Base-by-base conservation (phyloP, 2,888 invertebrate genomes). In the Cepaea hortensis region DNA sequence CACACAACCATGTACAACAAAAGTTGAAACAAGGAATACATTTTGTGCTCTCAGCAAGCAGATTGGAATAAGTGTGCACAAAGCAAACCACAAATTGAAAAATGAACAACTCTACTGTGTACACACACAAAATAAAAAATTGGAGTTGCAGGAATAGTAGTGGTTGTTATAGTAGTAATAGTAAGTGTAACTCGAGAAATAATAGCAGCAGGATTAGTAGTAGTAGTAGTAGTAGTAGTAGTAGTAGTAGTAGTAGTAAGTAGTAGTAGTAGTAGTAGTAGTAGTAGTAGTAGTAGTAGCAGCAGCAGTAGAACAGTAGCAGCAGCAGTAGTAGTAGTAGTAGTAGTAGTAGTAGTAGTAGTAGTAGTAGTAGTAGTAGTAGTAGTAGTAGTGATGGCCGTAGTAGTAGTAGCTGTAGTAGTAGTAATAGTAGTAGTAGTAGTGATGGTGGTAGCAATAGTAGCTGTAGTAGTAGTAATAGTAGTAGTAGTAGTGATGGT, bases 171-270 rank as follows among this genome's bases (percentile, higher is more conserved):
- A 87, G 87, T 77, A 55, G 35, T 35, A 35, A 35, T 35, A 35
- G 35, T 35, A 35, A 35, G 0, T 76, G 87, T 76, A 77, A 79
- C 76, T 79, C 84, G 65, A 87, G 80, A 50, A 85, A 79, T 76
- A 70, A 72, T 84, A 87, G 84, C 79, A 79, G 84, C 35, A 11
- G 55, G 7, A 55, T 9, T 55, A 11, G 55, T 55, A 11, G 55
- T 55, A 55, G 55, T 55, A 11, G 55, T 55, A 70, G 75, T 23
- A 61, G 23, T 4, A 84, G 84, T 76, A 65, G 55, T 72, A 65
- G 75, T 80, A 73, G 77, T 77, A 87, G 87, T 77, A 55, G 6
- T 77, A 85, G 68, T 68, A 20, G 68, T 68, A 68, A 4, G 68
- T 68, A 20, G 68, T 15, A 68, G 68, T 20, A 68, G 68, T 18